Evolutionary conservation across 2,888 invertebrate genomes (phyloP).

Genomic region (Stenodema calcarata): DNA sequence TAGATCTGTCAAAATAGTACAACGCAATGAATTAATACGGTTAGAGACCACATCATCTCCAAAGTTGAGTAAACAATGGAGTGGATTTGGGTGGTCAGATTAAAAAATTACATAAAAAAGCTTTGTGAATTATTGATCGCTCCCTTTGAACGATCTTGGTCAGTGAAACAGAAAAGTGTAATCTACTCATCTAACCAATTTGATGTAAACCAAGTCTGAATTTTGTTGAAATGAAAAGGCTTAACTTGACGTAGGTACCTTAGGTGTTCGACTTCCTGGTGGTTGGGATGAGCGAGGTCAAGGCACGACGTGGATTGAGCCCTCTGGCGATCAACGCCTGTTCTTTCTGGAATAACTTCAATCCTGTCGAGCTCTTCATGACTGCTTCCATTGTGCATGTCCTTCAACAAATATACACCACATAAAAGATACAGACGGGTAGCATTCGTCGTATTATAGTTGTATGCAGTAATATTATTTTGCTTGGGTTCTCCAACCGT

Average conservation of each 20-base stretch:
- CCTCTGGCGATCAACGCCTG: slow-evolving; percentile 61
- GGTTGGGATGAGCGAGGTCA: slow-evolving; percentile 66
- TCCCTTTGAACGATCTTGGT: too few species aligned
- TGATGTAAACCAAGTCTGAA: too few species aligned
- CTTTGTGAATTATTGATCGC: too few species aligned
- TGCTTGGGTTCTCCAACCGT: too few species aligned
- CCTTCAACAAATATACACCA: slow-evolving; percentile 41
- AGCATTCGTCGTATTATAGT: not conserved
- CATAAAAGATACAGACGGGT: not conserved
- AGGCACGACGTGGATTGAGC: slow-evolving; percentile 73
- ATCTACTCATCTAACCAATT: too few species aligned
- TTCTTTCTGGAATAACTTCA: slow-evolving; percentile 45
- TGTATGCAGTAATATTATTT: too few species aligned
- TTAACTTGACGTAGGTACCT: slow-evolving; percentile 55
- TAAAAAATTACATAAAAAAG: too few species aligned
- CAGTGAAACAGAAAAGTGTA: too few species aligned
- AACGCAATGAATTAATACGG: not conserved
- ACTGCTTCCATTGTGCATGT: slow-evolving; percentile 58
- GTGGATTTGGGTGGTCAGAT: too few species aligned
- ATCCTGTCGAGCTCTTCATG: slow-evolving; percentile 60
- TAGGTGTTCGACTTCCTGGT: slow-evolving; percentile 59
- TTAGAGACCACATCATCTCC: not conserved
- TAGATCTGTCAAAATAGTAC: slow-evolving; percentile 64
- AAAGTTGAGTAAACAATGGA: too few species aligned
- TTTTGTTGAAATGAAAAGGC: too few species aligned